Percentiles rank a stretch among this genome's conserved stretches.
Conservation (phyloP, 1,140 invertebrate species). For the Stegodyphus dumicola region DNA sequence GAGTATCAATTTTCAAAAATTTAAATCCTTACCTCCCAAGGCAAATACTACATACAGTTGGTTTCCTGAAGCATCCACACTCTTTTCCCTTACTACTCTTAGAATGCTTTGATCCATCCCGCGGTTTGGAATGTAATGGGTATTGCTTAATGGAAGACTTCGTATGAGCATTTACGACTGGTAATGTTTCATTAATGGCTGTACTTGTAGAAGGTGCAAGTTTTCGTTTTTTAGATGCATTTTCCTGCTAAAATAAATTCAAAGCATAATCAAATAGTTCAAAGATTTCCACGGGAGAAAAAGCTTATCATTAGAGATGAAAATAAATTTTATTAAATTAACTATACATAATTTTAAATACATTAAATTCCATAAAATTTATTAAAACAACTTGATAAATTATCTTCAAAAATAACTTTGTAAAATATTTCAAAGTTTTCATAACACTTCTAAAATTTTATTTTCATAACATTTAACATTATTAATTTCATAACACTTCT, state of each 20-base stretch:
- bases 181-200: constrained; percentile 9
- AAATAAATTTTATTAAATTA: too few species aligned
- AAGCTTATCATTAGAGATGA: too few species aligned
- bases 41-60: constrained; percentile 61
- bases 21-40: constrained; percentile 27
- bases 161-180: not conserved
- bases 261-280: too few species aligned
- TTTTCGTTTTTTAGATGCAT: constrained; percentile 37
- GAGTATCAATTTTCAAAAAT: not conserved
- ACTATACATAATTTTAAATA: too few species aligned
- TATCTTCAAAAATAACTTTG: too few species aligned
- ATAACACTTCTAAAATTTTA: too few species aligned
- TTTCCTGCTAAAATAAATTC: constrained; percentile 10
- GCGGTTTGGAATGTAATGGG: constrained; percentile 13
- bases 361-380: too few species aligned
- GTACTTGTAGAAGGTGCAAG: not conserved
- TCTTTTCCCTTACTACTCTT: constrained; percentile 32
- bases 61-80: constrained; percentile 42
- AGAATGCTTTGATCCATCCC: constrained; percentile 25
- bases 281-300: too few species aligned
- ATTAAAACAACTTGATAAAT: too few species aligned
- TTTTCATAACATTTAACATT: too few species aligned
- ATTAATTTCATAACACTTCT: too few species aligned
- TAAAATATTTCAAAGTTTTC: too few species aligned
- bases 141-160: not conserved